A percentile compares a stretch with the other conserved stretches of the same genome.
phyloP scores from a whole-genome alignment of 2,797 vertebrate species.

The Coregonus sp. region DNA sequence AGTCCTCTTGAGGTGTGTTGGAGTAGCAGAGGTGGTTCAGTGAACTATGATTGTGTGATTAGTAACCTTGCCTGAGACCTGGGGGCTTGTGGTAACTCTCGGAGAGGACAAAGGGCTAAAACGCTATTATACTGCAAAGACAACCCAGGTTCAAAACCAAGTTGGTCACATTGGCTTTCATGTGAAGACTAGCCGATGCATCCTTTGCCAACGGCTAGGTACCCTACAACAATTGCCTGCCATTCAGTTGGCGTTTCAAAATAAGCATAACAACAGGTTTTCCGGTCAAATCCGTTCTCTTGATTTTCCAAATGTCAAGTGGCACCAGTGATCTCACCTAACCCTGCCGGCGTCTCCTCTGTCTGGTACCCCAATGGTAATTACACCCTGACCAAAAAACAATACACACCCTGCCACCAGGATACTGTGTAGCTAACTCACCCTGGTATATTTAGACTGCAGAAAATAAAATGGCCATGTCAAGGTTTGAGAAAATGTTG shows the following conservation, averaged over 20 bases:
- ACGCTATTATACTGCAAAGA: background rate
- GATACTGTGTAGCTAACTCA: background rate
- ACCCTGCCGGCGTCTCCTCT: background rate
- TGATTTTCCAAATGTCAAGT: background rate
- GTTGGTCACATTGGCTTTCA: background rate
- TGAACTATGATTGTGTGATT: background rate
- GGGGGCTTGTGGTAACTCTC: background rate
- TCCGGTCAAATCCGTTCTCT: background rate
- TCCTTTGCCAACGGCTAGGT: background rate
- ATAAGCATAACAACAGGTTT: background rate
- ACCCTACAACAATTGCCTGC: background rate
- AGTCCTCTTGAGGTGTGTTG: background rate
- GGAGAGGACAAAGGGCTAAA: background rate
- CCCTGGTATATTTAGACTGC: background rate
- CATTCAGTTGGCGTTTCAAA: background rate
- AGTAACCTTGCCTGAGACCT: background rate
- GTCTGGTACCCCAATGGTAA: background rate
- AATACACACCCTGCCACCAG: background rate
- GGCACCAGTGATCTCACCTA: background rate
- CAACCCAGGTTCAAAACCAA: background rate
- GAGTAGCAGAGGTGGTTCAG: background rate
- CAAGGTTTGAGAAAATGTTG: conserved; percentile 8
- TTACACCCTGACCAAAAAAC: background rate
- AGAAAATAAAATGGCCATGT: conserved; percentile 5
- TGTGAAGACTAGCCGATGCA: background rate